phyloP scores from a whole-genome alignment of 2,113 vertebrate genomes.

The Carettochelys insculpta region DNA sequence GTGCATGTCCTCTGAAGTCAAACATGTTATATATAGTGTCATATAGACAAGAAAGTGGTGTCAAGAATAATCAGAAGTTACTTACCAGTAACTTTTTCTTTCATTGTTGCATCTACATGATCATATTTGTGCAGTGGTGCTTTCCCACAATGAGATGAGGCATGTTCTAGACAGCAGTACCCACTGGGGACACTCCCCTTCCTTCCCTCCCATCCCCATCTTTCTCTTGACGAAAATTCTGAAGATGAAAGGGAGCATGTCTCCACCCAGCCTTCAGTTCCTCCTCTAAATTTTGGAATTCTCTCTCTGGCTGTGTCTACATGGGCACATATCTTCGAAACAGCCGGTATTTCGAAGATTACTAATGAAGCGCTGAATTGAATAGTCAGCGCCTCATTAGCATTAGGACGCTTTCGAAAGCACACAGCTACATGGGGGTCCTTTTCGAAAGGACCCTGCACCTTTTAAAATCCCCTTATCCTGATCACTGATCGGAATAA shows the following conservation, averaged over 20 bases:
- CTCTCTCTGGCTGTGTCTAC: too few relatives aligned
- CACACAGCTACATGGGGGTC: too few relatives aligned
- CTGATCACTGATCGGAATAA: too few relatives aligned
- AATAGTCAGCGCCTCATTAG: too few relatives aligned
- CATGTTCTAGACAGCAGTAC: background rate
- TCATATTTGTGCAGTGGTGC: background rate
- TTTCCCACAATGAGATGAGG: background rate
- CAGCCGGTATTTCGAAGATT: too few relatives aligned
- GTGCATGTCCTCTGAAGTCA: background rate
- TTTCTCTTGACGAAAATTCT: background rate
- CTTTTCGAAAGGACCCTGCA: too few relatives aligned
- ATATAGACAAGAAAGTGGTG: background rate
- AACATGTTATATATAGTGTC: background rate
- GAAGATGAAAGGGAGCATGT: background rate
- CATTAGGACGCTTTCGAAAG: too few relatives aligned
- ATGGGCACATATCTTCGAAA: too few relatives aligned
- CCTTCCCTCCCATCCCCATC: accelerated
- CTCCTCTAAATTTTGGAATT: background rate
- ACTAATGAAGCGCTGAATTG: too few relatives aligned
- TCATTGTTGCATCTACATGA: accelerated
- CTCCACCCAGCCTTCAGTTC: background rate
- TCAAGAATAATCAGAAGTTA: background rate
- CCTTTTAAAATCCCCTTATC: too few relatives aligned
- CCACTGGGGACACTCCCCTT: background rate
- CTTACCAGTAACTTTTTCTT: background rate